A percentile compares a stretch with the other conserved stretches of the same genome.
Evolutionary conservation across 2,113 vertebrate genomes (phyloP).

Genomic region (Neodon shergylaensis): DNA sequence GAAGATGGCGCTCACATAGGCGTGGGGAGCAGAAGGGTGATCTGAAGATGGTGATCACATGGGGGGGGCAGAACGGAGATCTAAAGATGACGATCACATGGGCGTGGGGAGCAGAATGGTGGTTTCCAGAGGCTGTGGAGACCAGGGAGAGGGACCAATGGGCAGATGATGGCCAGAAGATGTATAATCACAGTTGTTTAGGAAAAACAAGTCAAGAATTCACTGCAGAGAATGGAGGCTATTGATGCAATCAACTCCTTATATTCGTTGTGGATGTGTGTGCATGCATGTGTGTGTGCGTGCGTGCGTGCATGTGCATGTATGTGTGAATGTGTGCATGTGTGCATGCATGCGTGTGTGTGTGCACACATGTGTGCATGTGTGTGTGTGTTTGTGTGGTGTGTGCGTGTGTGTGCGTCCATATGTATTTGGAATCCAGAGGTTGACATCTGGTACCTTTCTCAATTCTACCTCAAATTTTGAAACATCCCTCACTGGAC

Average conservation of each 20-base stretch:
- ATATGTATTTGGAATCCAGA: neutral
- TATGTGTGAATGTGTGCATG: neutral
- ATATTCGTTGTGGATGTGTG: neutral
- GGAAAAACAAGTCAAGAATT: neutral
- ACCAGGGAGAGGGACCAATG: neutral
- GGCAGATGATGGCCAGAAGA: neutral
- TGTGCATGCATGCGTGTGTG: neutral
- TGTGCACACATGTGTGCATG: neutral
- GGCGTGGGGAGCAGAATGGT: no score
- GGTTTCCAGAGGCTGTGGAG: neutral
- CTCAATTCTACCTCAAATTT: neutral
- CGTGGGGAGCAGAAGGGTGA: neutral
- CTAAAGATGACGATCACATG: no score
- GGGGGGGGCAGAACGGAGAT: no score
- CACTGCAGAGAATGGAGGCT: no score
- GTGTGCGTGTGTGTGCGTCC: neutral
- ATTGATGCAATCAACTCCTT: neutral
- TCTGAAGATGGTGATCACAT: no score
- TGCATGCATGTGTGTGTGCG: neutral
- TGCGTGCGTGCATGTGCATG: neutral
- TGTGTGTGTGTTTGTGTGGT: neutral
- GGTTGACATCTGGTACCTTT: neutral
- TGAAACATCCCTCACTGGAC: neutral
- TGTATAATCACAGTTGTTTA: neutral
- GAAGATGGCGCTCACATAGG: neutral